Evolutionary conservation across 2,113 vertebrate species (phyloP).

Genomic region (Dicrurus megarhynchus): DNA sequence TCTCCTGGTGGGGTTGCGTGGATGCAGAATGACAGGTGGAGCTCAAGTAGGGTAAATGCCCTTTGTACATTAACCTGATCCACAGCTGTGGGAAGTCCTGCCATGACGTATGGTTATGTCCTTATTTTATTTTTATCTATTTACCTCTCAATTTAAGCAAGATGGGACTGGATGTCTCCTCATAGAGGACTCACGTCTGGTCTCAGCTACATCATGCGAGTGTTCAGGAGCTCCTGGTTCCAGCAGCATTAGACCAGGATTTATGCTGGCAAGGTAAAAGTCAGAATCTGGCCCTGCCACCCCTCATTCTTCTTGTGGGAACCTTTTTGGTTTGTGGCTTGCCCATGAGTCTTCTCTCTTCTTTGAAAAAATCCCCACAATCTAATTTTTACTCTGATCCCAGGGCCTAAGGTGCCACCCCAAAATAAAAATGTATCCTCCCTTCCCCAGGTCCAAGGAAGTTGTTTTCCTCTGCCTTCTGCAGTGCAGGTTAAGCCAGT

Average conservation of each 20-base stretch:
- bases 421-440: slow-evolving; percentile 28
- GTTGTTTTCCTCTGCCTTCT: slow-evolving; percentile 34
- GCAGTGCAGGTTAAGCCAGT: slow-evolving; percentile 58
- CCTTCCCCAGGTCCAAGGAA: not conserved
- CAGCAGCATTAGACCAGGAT: not conserved
- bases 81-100: not conserved
- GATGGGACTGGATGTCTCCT: not conserved
- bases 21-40: not conserved
- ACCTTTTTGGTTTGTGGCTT: not conserved
- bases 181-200: not conserved
- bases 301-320: not conserved
- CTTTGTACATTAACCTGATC: not conserved
- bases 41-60: not conserved
- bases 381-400: slow-evolving; percentile 2
- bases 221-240: not conserved
- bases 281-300: not conserved
- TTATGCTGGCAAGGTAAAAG: not conserved
- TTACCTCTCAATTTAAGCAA: not conserved
- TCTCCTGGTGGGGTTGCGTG: not conserved
- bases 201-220: rapidly evolving
- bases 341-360: not conserved
- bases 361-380: not conserved
- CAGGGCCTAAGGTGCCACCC: not conserved
- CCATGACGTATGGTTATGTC: rapidly evolving
- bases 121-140: not conserved